Base-by-base conservation (phyloP, 2,888 invertebrate species). In the Drosophila flavopinicola region DNA sequence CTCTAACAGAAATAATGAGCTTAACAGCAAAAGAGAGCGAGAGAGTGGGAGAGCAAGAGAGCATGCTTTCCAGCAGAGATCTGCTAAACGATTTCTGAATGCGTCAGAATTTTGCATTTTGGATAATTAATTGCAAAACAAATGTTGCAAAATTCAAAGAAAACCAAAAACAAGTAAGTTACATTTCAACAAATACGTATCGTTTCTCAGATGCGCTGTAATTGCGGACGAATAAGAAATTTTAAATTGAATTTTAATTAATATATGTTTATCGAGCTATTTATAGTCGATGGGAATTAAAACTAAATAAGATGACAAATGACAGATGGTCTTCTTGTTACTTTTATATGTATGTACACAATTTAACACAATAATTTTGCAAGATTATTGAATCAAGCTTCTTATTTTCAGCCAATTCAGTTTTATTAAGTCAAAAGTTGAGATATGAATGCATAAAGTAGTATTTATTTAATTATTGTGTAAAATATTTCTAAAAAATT, bases 71-170 rank as follows among this genome's bases (percentile, higher is more conserved):
- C n/a, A n/a, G n/a, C n/a, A n/a, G n/a, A 68, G 56, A 20, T 24
- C 9, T 15, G 27, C 11, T 49, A 48, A 49, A 60, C 45, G 52
- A 63, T 52, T 47, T 39, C 25, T 51, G 44, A 54, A 67, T 82
- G 83, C 64, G 78, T 78, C 74, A 78, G 58, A 39, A 53, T 41
- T 57, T 60, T 61, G 69, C 66, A 71, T 49, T 66, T 67, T 39
- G 54, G 61, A 66, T 82, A 78, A 78, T 74, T 72, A 75, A 82
- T 85, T 66, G 68, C 59, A 54, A 42, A 66, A 65, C 71, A 71
- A 75, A 65, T 76, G 58, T 63, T 68, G 20, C 33, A 56, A 56
- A 53, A n/a, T n/a, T 61, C 20, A 41, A 32, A 47, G 38, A 49
- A 35, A 27, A 23, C 5, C 3, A 15, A 13, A 30, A 48, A 15